Evolutionary conservation across 2,888 invertebrate species (phyloP).

Genomic region (Oxyscelio sp.): DNA sequence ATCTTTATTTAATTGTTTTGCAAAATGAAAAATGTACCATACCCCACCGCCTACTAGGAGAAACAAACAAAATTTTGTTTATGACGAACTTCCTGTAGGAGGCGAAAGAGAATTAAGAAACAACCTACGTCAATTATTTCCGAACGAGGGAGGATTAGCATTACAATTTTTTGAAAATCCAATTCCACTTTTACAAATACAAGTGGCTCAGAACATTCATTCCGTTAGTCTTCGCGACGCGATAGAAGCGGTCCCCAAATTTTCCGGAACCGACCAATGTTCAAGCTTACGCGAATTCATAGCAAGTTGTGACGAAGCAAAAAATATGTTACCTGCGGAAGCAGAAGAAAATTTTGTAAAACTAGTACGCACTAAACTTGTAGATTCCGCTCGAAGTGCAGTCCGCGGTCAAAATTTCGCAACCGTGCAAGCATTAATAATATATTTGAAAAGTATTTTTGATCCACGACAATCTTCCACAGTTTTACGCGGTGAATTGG

Average conservation of each 20-base stretch:
- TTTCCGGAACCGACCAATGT: not conserved
- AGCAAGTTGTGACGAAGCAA: conserved; percentile 19
- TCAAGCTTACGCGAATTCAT: conserved; percentile 4
- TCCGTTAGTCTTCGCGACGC: conserved; percentile 2
- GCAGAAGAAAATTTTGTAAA: conserved; percentile 15
- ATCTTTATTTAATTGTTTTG: too few species aligned
- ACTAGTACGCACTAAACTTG: not conserved
- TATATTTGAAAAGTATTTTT: not conserved
- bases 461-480: not conserved
- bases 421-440: not conserved
- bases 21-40: too few species aligned
- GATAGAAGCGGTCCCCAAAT: not conserved
- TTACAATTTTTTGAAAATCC: too few species aligned
- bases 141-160: too few species aligned
- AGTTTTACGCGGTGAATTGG: conserved; percentile 6
- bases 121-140: too few species aligned
- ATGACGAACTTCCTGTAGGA: too few species aligned
- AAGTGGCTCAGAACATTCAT: too few species aligned
- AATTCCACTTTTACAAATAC: too few species aligned
- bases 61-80: too few species aligned
- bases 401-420: not conserved
- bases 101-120: too few species aligned
- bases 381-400: not conserved
- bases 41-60: too few species aligned
- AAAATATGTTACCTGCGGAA: conserved; percentile 5